Percentiles rank a stretch among this genome's conserved stretches.
Conservation (phyloP, 2,888 invertebrate species). For the Metacarcinus magister region DNA sequence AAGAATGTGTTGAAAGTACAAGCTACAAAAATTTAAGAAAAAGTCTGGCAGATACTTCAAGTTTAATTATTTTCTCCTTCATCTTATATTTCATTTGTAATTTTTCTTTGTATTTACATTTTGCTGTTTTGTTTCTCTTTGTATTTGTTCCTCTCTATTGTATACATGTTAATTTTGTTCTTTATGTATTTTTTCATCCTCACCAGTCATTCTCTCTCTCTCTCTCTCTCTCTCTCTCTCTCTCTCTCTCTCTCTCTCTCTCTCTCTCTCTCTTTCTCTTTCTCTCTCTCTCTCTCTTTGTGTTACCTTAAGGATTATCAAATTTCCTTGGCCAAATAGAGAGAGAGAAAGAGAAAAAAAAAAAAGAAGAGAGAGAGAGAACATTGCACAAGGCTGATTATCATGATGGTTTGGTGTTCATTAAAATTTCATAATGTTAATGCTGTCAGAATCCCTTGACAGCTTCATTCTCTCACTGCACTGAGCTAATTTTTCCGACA, state of each 20-base stretch:
- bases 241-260: slow-evolving; percentile 31
- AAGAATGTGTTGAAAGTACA: too few species aligned
- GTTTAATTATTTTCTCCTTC: neutral
- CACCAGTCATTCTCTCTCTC: neutral
- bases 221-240: slow-evolving; percentile 30
- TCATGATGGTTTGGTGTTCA: neutral
- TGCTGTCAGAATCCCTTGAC: neutral
- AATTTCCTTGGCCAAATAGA: neutral
- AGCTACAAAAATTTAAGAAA: too few species aligned
- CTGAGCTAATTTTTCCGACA: neutral
- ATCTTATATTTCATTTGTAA: slow-evolving; percentile 20
- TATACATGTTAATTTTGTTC: too few species aligned
- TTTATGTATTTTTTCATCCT: neutral
- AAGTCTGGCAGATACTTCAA: neutral
- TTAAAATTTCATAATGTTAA: slow-evolving; percentile 27
- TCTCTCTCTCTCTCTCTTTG: neutral
- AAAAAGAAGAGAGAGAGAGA: neutral
- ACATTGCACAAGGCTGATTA: neutral
- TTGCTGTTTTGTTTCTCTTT: too few species aligned
- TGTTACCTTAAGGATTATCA: neutral
- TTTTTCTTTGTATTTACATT: neutral
- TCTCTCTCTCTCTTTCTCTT: slow-evolving; percentile 36
- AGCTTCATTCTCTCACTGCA: neutral
- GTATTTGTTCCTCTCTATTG: too few species aligned
- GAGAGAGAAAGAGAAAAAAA: neutral